Conservation (phyloP, 2,113 vertebrate species). For the Hassar affinis region DNA sequence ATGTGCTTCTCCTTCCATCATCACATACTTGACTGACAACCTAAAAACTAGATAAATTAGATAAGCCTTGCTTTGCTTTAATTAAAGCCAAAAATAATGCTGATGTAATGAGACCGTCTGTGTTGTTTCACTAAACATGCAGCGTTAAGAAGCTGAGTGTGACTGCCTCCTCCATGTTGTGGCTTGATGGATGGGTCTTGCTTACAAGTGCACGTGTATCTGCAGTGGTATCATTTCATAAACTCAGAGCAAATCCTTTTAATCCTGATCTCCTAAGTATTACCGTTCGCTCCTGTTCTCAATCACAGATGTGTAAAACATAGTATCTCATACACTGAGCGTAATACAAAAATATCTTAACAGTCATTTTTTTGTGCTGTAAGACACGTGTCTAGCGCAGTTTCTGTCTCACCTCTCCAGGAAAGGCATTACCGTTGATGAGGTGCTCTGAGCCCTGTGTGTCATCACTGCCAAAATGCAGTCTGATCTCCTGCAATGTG, state of each 20-base stretch:
- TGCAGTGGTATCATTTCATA: conserved; percentile 20
- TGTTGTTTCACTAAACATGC: background rate
- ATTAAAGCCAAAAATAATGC: conserved; percentile 2
- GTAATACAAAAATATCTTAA: background rate
- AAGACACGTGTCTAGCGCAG: background rate
- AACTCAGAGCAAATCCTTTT: conserved; percentile 1
- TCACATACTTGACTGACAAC: background rate
- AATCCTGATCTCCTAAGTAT: background rate
- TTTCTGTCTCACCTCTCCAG: conserved; percentile 83
- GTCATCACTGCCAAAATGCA: conserved; percentile 93
- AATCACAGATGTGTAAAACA: background rate
- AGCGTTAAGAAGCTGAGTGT: background rate
- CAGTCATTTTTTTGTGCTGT: background rate
- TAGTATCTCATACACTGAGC: background rate
- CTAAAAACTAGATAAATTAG: background rate
- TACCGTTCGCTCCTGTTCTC: background rate
- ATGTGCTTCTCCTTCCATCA: too few relatives aligned
- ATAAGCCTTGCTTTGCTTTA: background rate
- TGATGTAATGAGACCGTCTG: background rate
- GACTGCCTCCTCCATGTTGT: background rate
- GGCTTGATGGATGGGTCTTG: background rate
- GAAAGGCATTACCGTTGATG: conserved; percentile 91
- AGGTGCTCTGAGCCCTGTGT: conserved; percentile 90
- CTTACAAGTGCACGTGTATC: background rate
- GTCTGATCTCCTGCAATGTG: conserved; percentile 86